Conservation (phyloP, 1,140 invertebrate genomes). For the Orchesella cincta region DNA sequence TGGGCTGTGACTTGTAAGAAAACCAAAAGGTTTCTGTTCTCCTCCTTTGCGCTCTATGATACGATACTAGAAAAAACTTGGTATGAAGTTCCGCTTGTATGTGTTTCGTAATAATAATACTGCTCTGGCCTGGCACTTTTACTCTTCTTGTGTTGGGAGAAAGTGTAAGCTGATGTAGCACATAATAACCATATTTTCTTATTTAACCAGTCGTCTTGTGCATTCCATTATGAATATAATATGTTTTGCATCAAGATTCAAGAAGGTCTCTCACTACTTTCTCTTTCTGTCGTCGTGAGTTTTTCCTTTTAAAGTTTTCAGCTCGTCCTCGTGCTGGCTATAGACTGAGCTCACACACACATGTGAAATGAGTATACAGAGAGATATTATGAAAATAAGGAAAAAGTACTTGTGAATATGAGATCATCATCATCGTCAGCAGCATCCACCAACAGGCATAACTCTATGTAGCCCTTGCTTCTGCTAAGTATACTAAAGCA, state of each 20-base stretch:
- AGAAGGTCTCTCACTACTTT: constrained; percentile 15
- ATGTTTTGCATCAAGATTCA: neutral
- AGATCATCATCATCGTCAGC: constrained; percentile 9
- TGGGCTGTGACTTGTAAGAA: neutral
- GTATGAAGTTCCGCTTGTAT: neutral
- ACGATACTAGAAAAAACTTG: constrained; percentile 12
- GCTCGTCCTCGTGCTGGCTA: too few relatives aligned
- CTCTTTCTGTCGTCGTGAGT: neutral
- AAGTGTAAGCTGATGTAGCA: neutral
- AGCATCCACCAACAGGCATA: neutral
- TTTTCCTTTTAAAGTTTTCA: neutral
- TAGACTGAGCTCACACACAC: too few relatives aligned
- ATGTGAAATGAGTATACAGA: neutral
- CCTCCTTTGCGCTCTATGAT: neutral
- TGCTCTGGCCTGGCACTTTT: neutral
- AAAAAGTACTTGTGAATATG: neutral
- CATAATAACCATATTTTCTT: constrained; percentile 29
- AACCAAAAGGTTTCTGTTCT: constrained; percentile 2
- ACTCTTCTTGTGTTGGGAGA: neutral
- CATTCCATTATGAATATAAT: constrained; percentile 28
- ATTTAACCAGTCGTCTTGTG: constrained; percentile 18
- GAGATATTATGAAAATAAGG: neutral
- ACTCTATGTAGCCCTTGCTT: too few relatives aligned
- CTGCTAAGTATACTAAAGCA: neutral
- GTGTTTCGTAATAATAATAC: neutral